Conservation (phyloP, 2,113 vertebrate species). For the Candoia aspera region DNA sequence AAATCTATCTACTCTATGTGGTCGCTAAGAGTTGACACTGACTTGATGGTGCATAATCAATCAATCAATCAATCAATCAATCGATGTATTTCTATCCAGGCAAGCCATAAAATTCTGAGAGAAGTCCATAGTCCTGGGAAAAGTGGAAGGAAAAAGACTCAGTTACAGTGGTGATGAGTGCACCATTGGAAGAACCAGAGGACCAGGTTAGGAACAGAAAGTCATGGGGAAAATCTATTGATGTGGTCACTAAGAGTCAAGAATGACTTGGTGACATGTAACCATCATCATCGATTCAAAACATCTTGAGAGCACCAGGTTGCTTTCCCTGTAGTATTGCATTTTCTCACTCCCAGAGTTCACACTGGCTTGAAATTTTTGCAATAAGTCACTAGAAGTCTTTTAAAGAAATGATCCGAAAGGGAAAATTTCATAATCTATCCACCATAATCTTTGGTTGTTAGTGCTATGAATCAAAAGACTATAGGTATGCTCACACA, state of each 20-base stretch:
- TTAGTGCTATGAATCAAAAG: background rate
- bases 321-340: background rate
- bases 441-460: background rate
- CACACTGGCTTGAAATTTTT: slow-evolving; percentile 20
- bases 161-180: background rate
- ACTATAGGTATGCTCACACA: background rate
- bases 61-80: background rate
- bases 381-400: slow-evolving; percentile 1
- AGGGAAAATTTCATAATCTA: slow-evolving; percentile 18
- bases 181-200: background rate
- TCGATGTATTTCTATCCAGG: background rate
- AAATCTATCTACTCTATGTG: background rate
- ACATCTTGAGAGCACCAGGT: background rate
- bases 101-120: background rate
- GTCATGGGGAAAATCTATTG: background rate
- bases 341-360: fast-evolving
- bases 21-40: background rate
- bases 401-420: slow-evolving; percentile 34
- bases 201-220: background rate
- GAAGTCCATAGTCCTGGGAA: background rate
- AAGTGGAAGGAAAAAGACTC: background rate
- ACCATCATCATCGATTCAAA: background rate
- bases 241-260: background rate
- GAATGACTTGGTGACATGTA: background rate
- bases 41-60: background rate